Base-by-base conservation (phyloP, 2,797 vertebrate genomes). In the Mycteria americana region DNA sequence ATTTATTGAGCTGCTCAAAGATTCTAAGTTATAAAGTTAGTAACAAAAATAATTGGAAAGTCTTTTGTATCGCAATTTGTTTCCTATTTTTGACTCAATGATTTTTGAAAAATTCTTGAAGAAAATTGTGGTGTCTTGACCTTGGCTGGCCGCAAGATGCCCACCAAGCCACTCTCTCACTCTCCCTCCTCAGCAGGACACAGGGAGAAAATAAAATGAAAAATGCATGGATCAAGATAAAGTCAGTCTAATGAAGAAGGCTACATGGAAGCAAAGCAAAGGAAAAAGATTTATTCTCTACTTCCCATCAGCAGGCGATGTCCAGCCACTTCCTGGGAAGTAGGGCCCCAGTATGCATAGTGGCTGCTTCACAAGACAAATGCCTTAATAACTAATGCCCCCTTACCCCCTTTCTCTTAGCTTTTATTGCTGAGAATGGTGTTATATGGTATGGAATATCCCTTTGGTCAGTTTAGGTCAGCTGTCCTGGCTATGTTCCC, bases 331-430 rank as follows among this genome's bases (percentile, higher is more conserved):
- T 62, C 35, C 72, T 33, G 16, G 43, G 50, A 77, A 64, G 10
- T 1, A 43, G 13, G 23, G 9, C 7, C 43, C 14, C 14, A 14
- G 2, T 43, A 50, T 1, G 0, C 0, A 0, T 28, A 50, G 18
- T 3, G 0, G 27, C 50, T 48, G 8, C 31, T 70, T 69, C 1
- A 1, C 35, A 57, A 37, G 31, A 28, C 13, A 64, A 70, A 30
- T 1, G 2, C 33, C 41, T 63, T 56, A 56, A 43, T 24, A 74
- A 50, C 16, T 45, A 45, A 59, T 37, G 60, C 5, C 15, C 6
- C 22, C 6, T 2, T 3, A 6, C 10, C 3, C 9, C 37, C 7
- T 53, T 67, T 27, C 30, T 69, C 31, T 63, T 62, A 54, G 8
- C 13, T 41, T 48, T 62, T 48, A 41, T 31, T 16, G 21, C 9